Conservation (phyloP, 2,888 invertebrate species). For the Nemotelus pantherinus region DNA sequence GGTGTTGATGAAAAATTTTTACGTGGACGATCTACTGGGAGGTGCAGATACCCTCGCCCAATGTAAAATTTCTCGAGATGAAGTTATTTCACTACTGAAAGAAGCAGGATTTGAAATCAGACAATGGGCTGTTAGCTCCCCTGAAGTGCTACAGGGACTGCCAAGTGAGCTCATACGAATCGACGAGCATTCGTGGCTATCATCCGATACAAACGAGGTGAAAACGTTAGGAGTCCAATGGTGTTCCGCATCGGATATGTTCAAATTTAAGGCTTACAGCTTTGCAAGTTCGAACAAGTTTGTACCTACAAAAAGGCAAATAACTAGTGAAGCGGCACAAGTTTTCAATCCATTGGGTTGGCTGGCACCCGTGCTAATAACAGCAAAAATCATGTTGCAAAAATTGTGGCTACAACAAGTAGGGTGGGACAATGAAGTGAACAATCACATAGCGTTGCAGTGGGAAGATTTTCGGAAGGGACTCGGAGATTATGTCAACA, state of each 20-base stretch:
- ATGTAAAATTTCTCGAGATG: too few species aligned
- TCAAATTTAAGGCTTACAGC: background rate
- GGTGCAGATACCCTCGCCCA: too few species aligned
- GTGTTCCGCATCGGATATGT: background rate
- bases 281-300: background rate
- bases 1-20: too few species aligned
- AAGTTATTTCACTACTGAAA: too few species aligned
- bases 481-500: background rate
- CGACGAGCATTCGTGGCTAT: too few species aligned
- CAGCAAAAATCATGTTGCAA: background rate
- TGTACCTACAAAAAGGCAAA: background rate
- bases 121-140: too few species aligned
- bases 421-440: conserved; percentile 13
- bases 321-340: conserved; percentile 5
- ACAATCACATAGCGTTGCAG: background rate
- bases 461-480: background rate
- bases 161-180: too few species aligned
- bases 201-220: too few species aligned
- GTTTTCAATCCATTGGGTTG: conserved; percentile 10
- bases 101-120: too few species aligned
- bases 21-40: too few species aligned
- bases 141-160: too few species aligned
- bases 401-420: background rate
- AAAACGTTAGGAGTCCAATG: conserved; percentile 16
- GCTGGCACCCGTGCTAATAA: background rate